Percentiles rank a stretch among this genome's conserved stretches.
Evolutionary conservation across 2,113 vertebrate genomes (phyloP).

Genomic region (Columba livia): DNA sequence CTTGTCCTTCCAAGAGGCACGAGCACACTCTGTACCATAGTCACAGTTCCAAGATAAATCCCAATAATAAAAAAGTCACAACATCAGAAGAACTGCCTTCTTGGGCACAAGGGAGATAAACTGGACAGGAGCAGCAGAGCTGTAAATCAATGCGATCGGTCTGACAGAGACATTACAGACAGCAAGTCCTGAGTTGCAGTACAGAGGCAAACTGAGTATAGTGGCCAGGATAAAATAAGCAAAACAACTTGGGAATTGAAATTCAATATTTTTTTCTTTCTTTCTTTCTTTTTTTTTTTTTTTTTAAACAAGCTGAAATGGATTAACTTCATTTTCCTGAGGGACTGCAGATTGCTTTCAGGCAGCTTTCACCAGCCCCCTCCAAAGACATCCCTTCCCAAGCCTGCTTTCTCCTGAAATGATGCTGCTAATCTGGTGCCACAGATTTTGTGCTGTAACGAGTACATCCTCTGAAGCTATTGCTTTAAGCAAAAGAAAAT

Average conservation of each 20-base stretch:
- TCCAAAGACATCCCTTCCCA: neutral
- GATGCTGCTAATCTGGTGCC: neutral
- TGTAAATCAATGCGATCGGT: neutral
- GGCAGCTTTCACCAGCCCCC: neutral
- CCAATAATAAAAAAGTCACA: neutral
- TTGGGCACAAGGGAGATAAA: neutral
- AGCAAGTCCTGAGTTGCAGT: neutral
- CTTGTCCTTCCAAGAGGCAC: accelerated
- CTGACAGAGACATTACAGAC: neutral
- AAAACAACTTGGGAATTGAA: neutral
- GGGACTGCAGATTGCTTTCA: neutral
- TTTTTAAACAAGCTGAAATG: neutral
- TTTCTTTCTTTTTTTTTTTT: neutral
- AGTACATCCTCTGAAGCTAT: slow-evolving; percentile 48
- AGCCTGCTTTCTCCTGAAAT: neutral
- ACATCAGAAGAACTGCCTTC: neutral
- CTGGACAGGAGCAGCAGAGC: neutral
- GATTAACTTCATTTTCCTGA: slow-evolving; percentile 19
- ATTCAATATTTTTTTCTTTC: neutral
- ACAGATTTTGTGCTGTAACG: neutral
- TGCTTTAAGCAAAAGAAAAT: slow-evolving; percentile 49
- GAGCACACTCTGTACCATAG: accelerated
- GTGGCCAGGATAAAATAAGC: neutral
- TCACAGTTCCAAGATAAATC: neutral
- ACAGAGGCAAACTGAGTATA: neutral